phyloP scores from a whole-genome alignment of 1,140 invertebrate species.

The Pentalonia nigronervosa region DNA sequence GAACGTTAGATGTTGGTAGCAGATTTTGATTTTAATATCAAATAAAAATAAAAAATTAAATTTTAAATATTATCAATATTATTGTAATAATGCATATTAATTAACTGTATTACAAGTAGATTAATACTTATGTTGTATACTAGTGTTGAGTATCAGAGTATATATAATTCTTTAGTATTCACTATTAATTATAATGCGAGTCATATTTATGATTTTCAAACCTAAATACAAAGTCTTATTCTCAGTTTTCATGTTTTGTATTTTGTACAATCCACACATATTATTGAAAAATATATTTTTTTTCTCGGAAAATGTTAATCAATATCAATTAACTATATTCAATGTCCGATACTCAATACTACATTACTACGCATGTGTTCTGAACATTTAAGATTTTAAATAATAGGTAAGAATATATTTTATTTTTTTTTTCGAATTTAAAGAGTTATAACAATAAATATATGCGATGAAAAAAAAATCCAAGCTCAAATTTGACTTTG shows the following conservation, averaged over 20 bases:
- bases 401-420: neutral
- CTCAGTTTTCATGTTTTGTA: neutral
- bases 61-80: too few species aligned
- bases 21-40: too few species aligned
- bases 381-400: neutral
- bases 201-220: neutral
- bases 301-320: neutral
- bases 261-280: neutral
- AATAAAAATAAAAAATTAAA: too few species aligned
- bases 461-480: neutral
- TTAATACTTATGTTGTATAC: too few species aligned
- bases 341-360: neutral
- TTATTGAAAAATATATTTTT: neutral
- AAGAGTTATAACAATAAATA: neutral
- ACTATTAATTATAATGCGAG: too few species aligned
- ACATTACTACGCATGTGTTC: neutral
- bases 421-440: neutral
- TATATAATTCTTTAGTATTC: too few species aligned
- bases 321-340: neutral
- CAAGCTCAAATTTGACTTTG: constrained; percentile 1
- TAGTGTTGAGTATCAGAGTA: too few species aligned
- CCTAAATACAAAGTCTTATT: neutral
- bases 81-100: too few species aligned
- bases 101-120: too few species aligned
- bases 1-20: too few species aligned